Evolutionary conservation across 2,113 vertebrate genomes (phyloP), one percentile per base, ranked within the genome.

Genomic region (Halichoeres trimaculatus): DNA sequence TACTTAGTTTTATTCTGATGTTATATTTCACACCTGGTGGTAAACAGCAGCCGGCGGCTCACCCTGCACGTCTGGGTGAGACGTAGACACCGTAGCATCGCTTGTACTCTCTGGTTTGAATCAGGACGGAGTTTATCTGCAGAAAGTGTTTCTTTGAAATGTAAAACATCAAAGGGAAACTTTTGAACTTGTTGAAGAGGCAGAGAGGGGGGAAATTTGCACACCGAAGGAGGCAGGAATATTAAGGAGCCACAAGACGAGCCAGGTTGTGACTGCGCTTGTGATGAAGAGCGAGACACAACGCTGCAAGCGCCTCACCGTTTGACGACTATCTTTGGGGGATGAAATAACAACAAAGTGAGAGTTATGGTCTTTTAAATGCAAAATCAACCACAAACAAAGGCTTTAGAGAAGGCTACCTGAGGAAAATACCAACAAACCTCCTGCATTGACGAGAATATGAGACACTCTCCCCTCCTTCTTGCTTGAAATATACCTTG

Each of bases 11-110:
- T 63, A n/a, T 81, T 59, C 52, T 53, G 36, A 80, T 26, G 45
- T 19, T 38, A 2, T 36, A 67, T 43, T 41, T 20, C 26, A 22
- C 30, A 19, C 10, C 8, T n/a, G 73, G 55, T 47, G 55, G 76
- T 47, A 55, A 80, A 76, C 35, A 20, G 67, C 70, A 41, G 58
- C 16, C 5, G 70, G 60, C 38, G 2, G 20, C 16, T 74, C 12
- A 45, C 43, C 0, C n/a, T 63, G 16, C 2, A 8, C 4, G 60
- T 58, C 67, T 45, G 26, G 11, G 50, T 8, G 5, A 51, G 56
- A 43, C 26, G 17, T 14, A 20, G 36, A 52, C 57, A 17, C 23
- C 43, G 20, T 7, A 43, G 52, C 34, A 23, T 34, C 1, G 20
- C 23, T 17, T 54, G 10, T 36, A 20, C 53, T 5, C 53, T 65